Evolutionary conservation across 2,888 invertebrate species (phyloP).

Genomic region (Caenorhabditis zanzibari): DNA sequence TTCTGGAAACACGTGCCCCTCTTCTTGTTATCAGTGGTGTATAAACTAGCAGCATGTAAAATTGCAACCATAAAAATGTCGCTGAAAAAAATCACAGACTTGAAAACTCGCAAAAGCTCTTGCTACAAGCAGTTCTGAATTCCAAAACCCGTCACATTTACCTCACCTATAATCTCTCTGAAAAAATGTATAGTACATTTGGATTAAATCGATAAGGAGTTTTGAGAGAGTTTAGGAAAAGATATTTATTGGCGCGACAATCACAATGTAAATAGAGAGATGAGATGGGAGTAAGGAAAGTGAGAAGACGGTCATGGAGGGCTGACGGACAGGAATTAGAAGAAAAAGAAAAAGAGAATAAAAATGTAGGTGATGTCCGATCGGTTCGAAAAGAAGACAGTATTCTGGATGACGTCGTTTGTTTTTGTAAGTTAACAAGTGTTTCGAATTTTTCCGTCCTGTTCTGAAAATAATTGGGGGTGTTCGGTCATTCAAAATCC

Average conservation of each 20-base stretch:
- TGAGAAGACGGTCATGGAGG: constrained; percentile 47
- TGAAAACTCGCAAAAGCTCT: not conserved
- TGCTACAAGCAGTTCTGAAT: constrained; percentile 16
- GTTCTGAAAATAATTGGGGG: constrained; percentile 1
- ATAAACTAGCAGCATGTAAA: constrained; percentile 14
- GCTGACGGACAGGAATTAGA: constrained; percentile 16
- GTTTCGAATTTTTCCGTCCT: not conserved
- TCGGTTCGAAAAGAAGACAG: constrained; percentile 1
- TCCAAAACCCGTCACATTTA: constrained; percentile 24
- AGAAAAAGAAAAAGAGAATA: constrained; percentile 10
- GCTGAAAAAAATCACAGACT: not conserved
- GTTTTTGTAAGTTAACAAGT: constrained; percentile 7
- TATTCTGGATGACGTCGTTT: constrained; percentile 33
- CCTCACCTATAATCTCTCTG: constrained; percentile 29
- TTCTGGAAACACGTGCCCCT: constrained; percentile 24
- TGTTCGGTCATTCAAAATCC: not conserved
- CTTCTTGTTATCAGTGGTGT: constrained; percentile 10
- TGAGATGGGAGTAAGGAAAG: constrained; percentile 12
- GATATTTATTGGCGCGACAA: constrained; percentile 45
- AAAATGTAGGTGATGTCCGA: constrained; percentile 42
- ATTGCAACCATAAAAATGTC: constrained; percentile 19
- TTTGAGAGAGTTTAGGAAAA: constrained; percentile 5
- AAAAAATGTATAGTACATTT: constrained; percentile 41
- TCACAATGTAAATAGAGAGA: constrained; percentile 49
- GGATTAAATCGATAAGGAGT: constrained; percentile 49